Percentiles rank a stretch among this genome's conserved stretches.
phyloP scores from a whole-genome alignment of 2,113 vertebrate species.

The Zingel zingel region DNA sequence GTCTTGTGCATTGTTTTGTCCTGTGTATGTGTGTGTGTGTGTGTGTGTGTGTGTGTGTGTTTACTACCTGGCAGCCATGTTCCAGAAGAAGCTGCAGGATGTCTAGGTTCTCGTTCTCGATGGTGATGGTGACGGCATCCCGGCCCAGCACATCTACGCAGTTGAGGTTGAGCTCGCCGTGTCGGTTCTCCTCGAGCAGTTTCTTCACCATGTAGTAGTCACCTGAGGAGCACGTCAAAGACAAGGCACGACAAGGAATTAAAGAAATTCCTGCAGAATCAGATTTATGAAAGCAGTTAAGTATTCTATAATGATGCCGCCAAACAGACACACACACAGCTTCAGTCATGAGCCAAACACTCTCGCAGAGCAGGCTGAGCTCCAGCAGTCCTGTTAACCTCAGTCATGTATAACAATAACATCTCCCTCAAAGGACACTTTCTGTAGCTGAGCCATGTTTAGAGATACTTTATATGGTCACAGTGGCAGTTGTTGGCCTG shows the following conservation, averaged over 20 bases:
- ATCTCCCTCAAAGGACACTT: constrained; percentile 73
- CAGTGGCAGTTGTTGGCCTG: constrained; percentile 20
- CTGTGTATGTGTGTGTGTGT: neutral
- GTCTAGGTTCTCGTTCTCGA: constrained; percentile 98
- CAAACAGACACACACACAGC: neutral
- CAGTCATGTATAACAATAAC: constrained; percentile 71
- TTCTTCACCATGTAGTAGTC: constrained; percentile 99
- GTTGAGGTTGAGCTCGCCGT: constrained; percentile 97
- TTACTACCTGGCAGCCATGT: constrained; percentile 94
- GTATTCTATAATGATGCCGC: neutral
- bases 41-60: neutral
- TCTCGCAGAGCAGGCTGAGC: constrained; percentile 14
- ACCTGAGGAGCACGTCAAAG: constrained; percentile 79
- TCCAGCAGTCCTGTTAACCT: constrained; percentile 36
- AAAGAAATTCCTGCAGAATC: neutral
- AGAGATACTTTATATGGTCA: constrained; percentile 82
- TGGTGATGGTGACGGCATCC: constrained; percentile 96
- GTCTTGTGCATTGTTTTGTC: neutral
- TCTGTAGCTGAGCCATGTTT: constrained; percentile 44
- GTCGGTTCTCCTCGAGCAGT: constrained; percentile 93
- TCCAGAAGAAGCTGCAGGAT: constrained; percentile 97
- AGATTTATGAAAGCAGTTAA: neutral
- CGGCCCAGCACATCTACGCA: constrained; percentile 96
- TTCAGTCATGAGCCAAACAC: neutral
- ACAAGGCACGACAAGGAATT: neutral